Evolutionary conservation across 2,113 vertebrate species (phyloP).

Genomic region (Eonycteris spelaea): DNA sequence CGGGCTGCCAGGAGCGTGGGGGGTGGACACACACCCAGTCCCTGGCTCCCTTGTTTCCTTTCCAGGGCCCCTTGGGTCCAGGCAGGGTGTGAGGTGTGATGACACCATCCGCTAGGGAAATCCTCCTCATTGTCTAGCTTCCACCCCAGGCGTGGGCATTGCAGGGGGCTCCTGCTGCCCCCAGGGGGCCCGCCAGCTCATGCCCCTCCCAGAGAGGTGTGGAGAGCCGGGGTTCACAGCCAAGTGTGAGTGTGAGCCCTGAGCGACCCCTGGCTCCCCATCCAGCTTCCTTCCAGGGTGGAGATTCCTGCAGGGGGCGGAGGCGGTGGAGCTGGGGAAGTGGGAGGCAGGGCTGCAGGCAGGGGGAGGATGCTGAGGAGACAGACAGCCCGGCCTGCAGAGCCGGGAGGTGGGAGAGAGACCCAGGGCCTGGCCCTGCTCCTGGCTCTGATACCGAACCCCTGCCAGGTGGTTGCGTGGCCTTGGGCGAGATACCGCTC

Average conservation of each 20-base stretch:
- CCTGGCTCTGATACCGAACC: fast-evolving
- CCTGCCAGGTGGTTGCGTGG: not conserved
- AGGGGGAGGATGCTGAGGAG: not conserved
- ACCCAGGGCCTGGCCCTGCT: not conserved
- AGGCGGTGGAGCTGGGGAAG: not conserved
- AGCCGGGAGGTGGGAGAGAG: not conserved
- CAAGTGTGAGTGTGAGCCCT: not conserved
- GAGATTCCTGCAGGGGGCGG: not conserved
- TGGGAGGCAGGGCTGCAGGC: not conserved
- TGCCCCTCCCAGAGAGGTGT: not conserved
- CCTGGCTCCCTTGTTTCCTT: fast-evolving
- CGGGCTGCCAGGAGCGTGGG: fast-evolving
- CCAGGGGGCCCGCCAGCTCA: fast-evolving
- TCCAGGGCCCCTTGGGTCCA: too few species aligned
- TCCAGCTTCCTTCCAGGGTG: too few species aligned
- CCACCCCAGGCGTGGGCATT: not conserved
- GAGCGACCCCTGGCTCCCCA: too few species aligned
- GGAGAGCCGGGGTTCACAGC: not conserved
- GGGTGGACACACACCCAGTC: fast-evolving
- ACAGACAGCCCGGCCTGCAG: not conserved
- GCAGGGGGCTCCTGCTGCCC: too few species aligned
- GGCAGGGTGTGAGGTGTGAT: not conserved
- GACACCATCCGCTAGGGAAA: not conserved
- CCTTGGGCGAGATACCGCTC: not conserved
- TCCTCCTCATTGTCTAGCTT: not conserved